phyloP scores from a whole-genome alignment of 2,797 vertebrate genomes.

The Calcarius lapponicus region DNA sequence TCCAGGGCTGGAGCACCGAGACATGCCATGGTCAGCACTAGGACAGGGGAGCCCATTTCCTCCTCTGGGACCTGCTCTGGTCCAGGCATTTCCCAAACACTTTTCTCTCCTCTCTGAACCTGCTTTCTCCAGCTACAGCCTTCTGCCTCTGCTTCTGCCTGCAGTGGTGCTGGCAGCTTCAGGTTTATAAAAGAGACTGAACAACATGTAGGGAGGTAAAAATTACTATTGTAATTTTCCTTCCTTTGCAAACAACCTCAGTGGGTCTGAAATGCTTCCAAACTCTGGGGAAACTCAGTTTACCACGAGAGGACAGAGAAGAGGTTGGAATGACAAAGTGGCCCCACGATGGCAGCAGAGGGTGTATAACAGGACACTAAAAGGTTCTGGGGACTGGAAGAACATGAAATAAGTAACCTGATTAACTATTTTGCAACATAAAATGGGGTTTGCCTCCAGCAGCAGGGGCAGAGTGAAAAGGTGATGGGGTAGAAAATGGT shows the following conservation, averaged over 20 bases:
- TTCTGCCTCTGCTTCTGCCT: not conserved
- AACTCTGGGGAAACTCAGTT: not conserved
- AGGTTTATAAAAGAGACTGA: not conserved
- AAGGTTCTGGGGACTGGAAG: not conserved
- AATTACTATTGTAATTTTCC: not conserved
- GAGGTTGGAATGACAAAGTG: not conserved
- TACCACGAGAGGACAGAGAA: not conserved
- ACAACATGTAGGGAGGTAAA: not conserved
- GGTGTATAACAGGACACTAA: not conserved
- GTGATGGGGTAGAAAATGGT: not conserved
- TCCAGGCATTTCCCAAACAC: not conserved
- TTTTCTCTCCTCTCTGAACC: not conserved
- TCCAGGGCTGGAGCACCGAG: not conserved
- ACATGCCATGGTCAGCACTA: rapidly evolving
- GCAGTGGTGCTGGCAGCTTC: not conserved
- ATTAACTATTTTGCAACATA: not conserved
- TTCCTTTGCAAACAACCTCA: not conserved
- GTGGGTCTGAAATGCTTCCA: not conserved
- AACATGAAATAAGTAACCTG: not conserved
- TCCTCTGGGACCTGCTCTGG: not conserved
- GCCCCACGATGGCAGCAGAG: conserved; percentile 60
- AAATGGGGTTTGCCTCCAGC: not conserved
- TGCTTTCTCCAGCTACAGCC: not conserved
- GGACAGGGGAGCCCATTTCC: not conserved
- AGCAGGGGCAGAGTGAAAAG: not conserved